Percentiles rank a stretch among this genome's conserved stretches.
phyloP scores from a whole-genome alignment of 1,140 invertebrate genomes.

The Drosophila tristis region DNA sequence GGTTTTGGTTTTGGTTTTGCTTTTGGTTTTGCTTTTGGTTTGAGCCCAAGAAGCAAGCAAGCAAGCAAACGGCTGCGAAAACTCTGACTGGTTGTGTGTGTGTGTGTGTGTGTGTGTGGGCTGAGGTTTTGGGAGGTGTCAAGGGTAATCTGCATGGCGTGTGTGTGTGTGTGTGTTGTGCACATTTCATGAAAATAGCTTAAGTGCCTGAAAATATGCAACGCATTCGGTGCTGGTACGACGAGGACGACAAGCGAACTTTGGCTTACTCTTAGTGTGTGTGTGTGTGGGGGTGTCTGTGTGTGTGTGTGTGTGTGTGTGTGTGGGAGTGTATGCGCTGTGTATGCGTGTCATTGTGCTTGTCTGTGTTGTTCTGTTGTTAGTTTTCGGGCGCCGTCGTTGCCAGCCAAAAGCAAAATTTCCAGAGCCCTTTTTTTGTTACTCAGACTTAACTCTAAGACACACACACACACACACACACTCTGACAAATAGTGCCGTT shows the following conservation, averaged over 20 bases:
- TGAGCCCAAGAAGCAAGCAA: slow-evolving; percentile 22
- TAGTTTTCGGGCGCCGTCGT: slow-evolving; percentile 56
- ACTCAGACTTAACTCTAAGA: neutral
- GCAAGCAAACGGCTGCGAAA: neutral
- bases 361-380: slow-evolving; percentile 48
- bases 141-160: slow-evolving; percentile 52
- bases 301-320: slow-evolving; percentile 1
- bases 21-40: neutral
- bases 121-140: slow-evolving; percentile 6
- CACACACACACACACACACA: neutral
- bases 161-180: slow-evolving; percentile 52
- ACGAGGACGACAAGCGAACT: slow-evolving; percentile 9
- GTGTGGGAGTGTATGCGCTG: neutral
- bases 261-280: neutral
- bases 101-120: slow-evolving; percentile 4
- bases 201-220: slow-evolving; percentile 81
- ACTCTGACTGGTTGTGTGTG: neutral
- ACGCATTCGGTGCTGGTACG: slow-evolving; percentile 49
- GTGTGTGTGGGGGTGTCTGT: slow-evolving; percentile 6
- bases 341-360: slow-evolving; percentile 11
- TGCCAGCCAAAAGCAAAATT: slow-evolving; percentile 47
- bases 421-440: slow-evolving; percentile 65
- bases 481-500: slow-evolving; percentile 32
- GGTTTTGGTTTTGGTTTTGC: neutral
- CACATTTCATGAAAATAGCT: slow-evolving; percentile 76